These are phyloP conservation scores for Scyliorhinus canicula DNA, from an alignment of 2,797 vertebrate species.

Conservation along the genomic window DNA sequence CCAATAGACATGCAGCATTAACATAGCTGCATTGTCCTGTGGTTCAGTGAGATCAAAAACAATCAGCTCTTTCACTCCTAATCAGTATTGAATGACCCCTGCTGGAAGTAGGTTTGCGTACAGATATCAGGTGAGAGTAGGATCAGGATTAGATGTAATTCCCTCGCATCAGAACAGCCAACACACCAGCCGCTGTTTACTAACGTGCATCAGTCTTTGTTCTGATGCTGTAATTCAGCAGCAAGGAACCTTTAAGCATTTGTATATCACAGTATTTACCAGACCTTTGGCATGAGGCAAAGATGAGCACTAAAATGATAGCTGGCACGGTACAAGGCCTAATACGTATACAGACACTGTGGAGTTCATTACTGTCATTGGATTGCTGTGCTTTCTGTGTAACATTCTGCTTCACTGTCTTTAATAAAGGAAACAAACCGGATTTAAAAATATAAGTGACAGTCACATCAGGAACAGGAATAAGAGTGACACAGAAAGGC, in stretches of 20 bases:
- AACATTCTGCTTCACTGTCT: neutral
- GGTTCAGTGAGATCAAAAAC: neutral
- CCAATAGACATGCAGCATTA: neutral
- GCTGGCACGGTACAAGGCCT: neutral
- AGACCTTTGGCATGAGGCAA: neutral
- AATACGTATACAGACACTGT: neutral
- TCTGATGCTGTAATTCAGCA: neutral
- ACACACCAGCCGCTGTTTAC: neutral
- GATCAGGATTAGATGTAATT: neutral
- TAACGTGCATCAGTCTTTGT: neutral
- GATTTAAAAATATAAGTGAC: slow-evolving; percentile 18
- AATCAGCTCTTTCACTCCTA: neutral
- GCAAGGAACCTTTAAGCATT: neutral
- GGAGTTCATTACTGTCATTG: neutral
- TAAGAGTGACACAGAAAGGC: slow-evolving; percentile 25
- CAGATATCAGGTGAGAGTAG: neutral
- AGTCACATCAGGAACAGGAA: slow-evolving; percentile 19
- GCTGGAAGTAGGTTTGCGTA: neutral
- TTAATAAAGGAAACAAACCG: slow-evolving; percentile 19
- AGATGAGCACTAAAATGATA: neutral
- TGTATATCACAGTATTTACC: neutral
- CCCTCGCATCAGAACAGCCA: neutral
- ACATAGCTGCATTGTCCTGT: neutral
- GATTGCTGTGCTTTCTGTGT: neutral
- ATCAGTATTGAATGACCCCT: neutral